Evolutionary conservation across 2,797 vertebrate species (phyloP).

Genomic region (Urosaurus nigricauda): DNA sequence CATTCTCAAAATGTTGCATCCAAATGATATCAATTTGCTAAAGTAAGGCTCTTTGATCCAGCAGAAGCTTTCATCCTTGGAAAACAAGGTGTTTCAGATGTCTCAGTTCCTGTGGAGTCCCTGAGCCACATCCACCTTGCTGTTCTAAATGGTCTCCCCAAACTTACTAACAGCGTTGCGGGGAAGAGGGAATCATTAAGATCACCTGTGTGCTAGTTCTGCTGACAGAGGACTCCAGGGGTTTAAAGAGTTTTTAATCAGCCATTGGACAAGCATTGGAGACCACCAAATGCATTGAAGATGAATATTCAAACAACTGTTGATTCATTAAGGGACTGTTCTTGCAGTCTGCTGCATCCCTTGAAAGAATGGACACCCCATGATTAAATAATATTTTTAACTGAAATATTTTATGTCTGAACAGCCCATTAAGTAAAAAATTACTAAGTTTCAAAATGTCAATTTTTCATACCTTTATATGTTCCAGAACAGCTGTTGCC

Average conservation of each 20-base stretch:
- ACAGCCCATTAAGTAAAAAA: not conserved
- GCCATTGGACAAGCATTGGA: no score
- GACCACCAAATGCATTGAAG: not conserved
- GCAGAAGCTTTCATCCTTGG: not conserved
- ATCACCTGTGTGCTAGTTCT: not conserved
- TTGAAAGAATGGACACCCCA: not conserved
- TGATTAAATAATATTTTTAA: not conserved
- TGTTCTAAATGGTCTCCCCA: not conserved
- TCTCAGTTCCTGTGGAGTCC: no score
- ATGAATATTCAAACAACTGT: not conserved
- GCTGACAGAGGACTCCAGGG: not conserved
- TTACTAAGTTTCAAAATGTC: not conserved
- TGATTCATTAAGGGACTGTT: not conserved
- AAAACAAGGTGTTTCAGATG: not conserved
- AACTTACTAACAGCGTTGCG: no score
- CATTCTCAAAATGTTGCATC: not conserved
- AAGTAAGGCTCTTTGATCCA: not conserved
- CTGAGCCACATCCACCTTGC: not conserved
- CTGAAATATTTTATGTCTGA: not conserved
- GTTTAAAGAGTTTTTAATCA: not conserved
- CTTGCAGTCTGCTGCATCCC: not conserved
- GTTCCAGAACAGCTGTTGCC: conserved; percentile 95
- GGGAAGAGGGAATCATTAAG: not conserved
- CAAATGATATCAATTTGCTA: not conserved
- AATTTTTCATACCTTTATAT: conserved; percentile 91